Conservation (phyloP, 1,140 invertebrate species). For the Drosophila tropicalis region DNA sequence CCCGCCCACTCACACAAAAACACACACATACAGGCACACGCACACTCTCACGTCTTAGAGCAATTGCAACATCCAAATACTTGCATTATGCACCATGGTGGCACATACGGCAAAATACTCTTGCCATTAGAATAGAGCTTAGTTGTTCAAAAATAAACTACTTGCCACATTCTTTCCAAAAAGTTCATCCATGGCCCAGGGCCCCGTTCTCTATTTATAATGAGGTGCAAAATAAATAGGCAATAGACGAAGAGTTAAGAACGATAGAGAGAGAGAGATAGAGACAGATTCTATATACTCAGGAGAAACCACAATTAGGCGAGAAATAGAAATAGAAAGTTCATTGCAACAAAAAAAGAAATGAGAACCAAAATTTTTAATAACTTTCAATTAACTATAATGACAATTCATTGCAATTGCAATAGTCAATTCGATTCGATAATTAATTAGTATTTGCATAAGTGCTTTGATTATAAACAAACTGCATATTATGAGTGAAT, state of each 20-base stretch:
- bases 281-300: not conserved
- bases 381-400: too few relatives aligned
- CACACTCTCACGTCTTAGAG: slow-evolving; percentile 16
- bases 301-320: not conserved
- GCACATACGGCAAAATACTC: too few relatives aligned
- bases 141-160: slow-evolving; percentile 61
- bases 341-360: not conserved
- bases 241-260: slow-evolving; percentile 34
- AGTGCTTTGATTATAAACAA: too few relatives aligned
- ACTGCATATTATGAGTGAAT: too few relatives aligned
- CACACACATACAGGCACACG: not conserved
- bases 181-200: slow-evolving; percentile 53
- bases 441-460: too few relatives aligned
- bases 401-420: too few relatives aligned
- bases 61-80: slow-evolving; percentile 29
- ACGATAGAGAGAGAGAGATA: slow-evolving; percentile 15
- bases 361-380: not conserved
- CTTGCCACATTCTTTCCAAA: slow-evolving; percentile 53
- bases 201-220: slow-evolving; percentile 53
- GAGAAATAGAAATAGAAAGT: not conserved
- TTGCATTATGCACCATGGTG: not conserved
- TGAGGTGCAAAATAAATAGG: slow-evolving; percentile 43
- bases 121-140: not conserved
- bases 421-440: too few relatives aligned
- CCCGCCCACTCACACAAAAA: not conserved